Base-by-base conservation (phyloP, 1,140 invertebrate species). In the Cyphomyrmex costatus region DNA sequence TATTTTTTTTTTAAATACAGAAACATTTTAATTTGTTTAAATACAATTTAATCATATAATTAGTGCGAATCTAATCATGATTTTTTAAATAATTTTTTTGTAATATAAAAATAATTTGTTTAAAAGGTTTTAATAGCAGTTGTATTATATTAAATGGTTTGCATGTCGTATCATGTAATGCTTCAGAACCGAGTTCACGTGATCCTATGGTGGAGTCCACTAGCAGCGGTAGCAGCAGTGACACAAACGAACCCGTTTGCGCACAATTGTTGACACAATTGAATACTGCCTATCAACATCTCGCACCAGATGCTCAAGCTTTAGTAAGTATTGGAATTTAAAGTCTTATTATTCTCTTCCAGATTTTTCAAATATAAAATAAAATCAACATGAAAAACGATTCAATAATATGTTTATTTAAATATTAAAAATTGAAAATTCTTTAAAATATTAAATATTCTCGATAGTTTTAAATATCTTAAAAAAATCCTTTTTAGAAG, bases 151-250 rank as follows among this genome's bases (percentile, higher is more conserved):
- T 65, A 27, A 27, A 46, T 68, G 7, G n/a, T 4, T 42, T 21
- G 1, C 10, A 14, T 51, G 7, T 51, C 12, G 0, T 19, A 53
- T 24, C 8, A 0, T 0, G 8, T 21, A 77, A 68, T 85, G n/a
- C 89, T 89, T 36, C 73, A 95, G 95, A 95, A 85, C 94, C 95
- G 14, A 95, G 93, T 85, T 95, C 95, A 27, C 91, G 95, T 36
- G 95, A 95, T 91, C 95, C 95, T 53, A 95, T 95, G 95, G 92
- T 95, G 27, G 95, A 95, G 80, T 94, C 94, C 16, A 95, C 93
- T 8, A 95, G 92, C 53, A 95, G 94, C 60, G 94, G 94, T 49
- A 94, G 93, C 30, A 94, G 94, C 61, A 95, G 94, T 16, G 93
- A 94, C 19, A 93, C 92, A 71, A 95, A 95, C 65, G 95, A 94